Percentiles rank a stretch among this genome's conserved stretches.
Conservation (phyloP, 1,140 invertebrate species). For the Drosophila novamexicana region DNA sequence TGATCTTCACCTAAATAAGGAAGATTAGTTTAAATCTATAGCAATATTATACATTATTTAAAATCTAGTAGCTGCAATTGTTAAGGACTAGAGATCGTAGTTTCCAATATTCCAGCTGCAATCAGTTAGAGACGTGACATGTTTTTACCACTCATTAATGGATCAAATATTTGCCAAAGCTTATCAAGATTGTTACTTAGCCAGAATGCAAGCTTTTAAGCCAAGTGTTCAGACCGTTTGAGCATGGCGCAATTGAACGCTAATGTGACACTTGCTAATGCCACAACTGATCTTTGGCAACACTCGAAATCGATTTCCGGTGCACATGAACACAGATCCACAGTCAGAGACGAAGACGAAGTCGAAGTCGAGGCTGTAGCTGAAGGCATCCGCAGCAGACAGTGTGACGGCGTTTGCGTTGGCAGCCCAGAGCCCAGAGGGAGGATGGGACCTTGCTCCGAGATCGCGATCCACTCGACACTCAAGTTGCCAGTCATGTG, state of each 20-base stretch:
- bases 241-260: conserved; percentile 38
- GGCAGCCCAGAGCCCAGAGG: background rate
- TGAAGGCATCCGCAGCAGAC: conserved; percentile 61
- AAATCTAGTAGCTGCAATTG: no score
- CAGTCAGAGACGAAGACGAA: conserved; percentile 36
- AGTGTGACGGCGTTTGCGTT: conserved; percentile 66
- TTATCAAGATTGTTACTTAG: background rate
- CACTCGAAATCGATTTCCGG: conserved; percentile 64
- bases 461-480: conserved; percentile 10
- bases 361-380: conserved; percentile 7
- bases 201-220: conserved; percentile 19
- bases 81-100: no score
- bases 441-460: background rate
- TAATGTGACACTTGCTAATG: conserved; percentile 58
- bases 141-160: background rate
- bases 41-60: no score
- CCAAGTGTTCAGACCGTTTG: conserved; percentile 15
- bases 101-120: background rate
- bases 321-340: conserved; percentile 37
- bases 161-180: conserved; percentile 28
- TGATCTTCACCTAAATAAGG: no score
- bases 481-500: conserved; percentile 78
- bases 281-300: conserved; percentile 58
- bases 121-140: background rate
- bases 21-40: no score